Evolutionary conservation across 2,888 invertebrate species (phyloP), one percentile per base, ranked within the genome.

Genomic region (Acanthosoma haemorrhoidale): DNA sequence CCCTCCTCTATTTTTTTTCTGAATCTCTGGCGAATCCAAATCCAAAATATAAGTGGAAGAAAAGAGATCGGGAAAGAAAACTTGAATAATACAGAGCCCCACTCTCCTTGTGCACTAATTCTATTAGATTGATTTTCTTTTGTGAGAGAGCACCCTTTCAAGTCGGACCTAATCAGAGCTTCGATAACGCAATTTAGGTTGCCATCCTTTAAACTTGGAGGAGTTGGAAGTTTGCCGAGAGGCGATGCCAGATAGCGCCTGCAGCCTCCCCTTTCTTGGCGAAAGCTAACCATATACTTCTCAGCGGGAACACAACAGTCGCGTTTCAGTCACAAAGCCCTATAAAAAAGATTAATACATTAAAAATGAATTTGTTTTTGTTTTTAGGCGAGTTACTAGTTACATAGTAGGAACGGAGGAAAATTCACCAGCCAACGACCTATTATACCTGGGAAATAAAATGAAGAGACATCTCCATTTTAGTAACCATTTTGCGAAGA

Each of bases 61-160:
- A 51, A 59, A 59, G 32, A 32, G 32, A 18, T 16, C 31, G 16
- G 31, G 31, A 59, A 59, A 29, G 31, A 59, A 59, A 59, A 59
- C 31, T 34, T 59, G 59, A 59, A 59, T 59, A 32, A 59, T 59
- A 59, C 59, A 59, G 32, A 29, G 16, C 16, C 59, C 59, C 51
- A 25, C 18, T 34, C 9, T 9, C 32, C 32, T 59, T 11, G 31
- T 59, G 36, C 36, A 59, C 59, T 59, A 59, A 59, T 59, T 59
- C 59, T 59, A 59, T 59, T 59, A 59, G 32, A 59, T 59, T 59
- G 59, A 59, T 59, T 59, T 59, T 34, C 59, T 59, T 59, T 59
- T 59, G 59, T 59, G 59, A 34, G 16, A 59, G 59, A 34, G 25
- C 18, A 59, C 32, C 59, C 59, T 59, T 59, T 59, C 59, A 59